Base-by-base conservation (phyloP, 2,113 vertebrate genomes). In the Spea bombifrons region DNA sequence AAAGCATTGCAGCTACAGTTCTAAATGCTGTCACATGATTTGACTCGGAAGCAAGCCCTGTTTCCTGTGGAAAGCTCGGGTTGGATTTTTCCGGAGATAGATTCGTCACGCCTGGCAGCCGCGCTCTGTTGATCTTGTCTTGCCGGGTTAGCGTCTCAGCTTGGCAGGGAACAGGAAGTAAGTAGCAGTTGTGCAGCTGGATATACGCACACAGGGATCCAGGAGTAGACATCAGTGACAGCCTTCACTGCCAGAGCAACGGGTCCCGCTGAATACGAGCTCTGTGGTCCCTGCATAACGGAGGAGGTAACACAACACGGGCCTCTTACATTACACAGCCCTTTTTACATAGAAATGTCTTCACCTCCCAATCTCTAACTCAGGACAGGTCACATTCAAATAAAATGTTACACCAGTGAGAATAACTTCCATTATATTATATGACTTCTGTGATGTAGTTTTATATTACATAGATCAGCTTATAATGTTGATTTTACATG, bases 261-360 rank as follows among this genome's bases (percentile, higher is more conserved):
- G 46, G 8, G 13, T 44, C 7, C n/a, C 30, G 4, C 17, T 44
- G 3, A 7, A 47, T 3, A 55, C 3, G 3, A 53, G 47, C 44
- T 30, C 30, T 30, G 30, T 30, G 30, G 30, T 30, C 30, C 47
- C 30, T 43, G 8, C 47, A 50, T 49, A 15, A 8, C 47, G 15
- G 67, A 67, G 64, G 44, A 82, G 85, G 84, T 84, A 84, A 82
- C 63, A 13, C 7, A 5, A 7, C 5, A 13, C 12, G 52, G 53
- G 70, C 47, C 63, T 66, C 30, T 61, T 61, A 15, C 13, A n/a
- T 61, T 52, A 61, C 57, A 61, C 57, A 61, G 57, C 15, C 15
- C 9, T 13, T n/a, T 61, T 61, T 61, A 7, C 66, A 13, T 12
- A 13, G 3, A 9, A 46, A 67, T 46, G 43, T 67, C 9, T 44